Evolutionary conservation across 1,140 invertebrate species (phyloP).

Genomic region (Drosophila simulans): DNA sequence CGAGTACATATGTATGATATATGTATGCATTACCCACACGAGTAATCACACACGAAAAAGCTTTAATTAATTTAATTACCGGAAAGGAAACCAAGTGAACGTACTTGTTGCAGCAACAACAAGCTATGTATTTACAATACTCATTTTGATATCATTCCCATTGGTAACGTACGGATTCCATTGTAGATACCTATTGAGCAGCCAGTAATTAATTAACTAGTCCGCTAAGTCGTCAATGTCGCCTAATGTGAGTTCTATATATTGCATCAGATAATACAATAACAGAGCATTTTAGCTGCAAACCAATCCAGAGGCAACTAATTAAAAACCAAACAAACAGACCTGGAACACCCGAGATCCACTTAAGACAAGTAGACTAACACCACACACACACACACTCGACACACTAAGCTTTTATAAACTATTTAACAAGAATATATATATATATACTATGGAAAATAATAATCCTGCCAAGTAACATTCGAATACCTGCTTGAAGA

Average conservation of each 20-base stretch:
- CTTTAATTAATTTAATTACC: slow-evolving; percentile 84
- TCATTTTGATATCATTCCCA: slow-evolving; percentile 75
- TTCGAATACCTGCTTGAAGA: slow-evolving; percentile 84
- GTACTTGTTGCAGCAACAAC: slow-evolving; percentile 21
- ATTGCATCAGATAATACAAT: slow-evolving; percentile 62
- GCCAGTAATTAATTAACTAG: slow-evolving; percentile 65
- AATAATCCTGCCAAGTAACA: slow-evolving; percentile 84
- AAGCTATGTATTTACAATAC: slow-evolving; percentile 58
- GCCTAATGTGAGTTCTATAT: slow-evolving; percentile 79
- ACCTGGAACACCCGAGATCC: slow-evolving; percentile 27
- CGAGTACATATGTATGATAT: no score
- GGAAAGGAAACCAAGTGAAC: slow-evolving; percentile 23
- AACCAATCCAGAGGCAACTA: slow-evolving; percentile 54
- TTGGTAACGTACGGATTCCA: slow-evolving; percentile 55
- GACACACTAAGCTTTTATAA: slow-evolving; percentile 76
- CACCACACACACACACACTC: slow-evolving; percentile 18
- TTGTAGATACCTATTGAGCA: slow-evolving; percentile 78
- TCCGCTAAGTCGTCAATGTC: slow-evolving; percentile 78
- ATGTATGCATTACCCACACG: slow-evolving; percentile 25
- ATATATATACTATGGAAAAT: slow-evolving; percentile 73
- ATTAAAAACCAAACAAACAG: slow-evolving; percentile 37
- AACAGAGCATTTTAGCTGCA: slow-evolving; percentile 56
- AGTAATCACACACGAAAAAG: slow-evolving; percentile 62
- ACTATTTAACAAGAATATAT: slow-evolving; percentile 77
- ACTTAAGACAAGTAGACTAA: slow-evolving; percentile 8